Conservation (phyloP, 2,797 vertebrate genomes). For the Schizopygopsis pylzovi region DNA sequence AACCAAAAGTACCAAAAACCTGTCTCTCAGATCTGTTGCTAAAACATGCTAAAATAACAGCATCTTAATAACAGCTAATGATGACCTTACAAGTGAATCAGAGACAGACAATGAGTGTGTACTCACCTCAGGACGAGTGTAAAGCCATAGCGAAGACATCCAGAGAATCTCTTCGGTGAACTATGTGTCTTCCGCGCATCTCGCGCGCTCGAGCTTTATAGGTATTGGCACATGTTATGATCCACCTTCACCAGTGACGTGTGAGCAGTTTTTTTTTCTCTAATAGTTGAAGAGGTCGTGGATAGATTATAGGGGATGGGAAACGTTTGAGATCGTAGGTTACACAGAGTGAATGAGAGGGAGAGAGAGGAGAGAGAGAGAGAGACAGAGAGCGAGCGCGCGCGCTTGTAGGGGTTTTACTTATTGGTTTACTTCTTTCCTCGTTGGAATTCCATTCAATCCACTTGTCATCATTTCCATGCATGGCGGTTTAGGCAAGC, state of each 20-base stretch:
- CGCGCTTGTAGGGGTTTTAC: not conserved
- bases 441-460: conserved; percentile 24
- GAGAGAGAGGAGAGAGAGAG: not conserved
- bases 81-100: not conserved
- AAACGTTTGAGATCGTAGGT: conserved; percentile 55
- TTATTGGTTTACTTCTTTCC: conserved; percentile 26
- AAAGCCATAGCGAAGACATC: conserved; percentile 35
- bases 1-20: not conserved
- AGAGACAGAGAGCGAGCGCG: not conserved
- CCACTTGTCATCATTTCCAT: not conserved
- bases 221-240: conserved; percentile 69
- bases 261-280: conserved; percentile 46
- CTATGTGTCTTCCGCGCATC: conserved; percentile 59
- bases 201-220: conserved; percentile 77
- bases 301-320: conserved; percentile 64
- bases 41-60: not conserved
- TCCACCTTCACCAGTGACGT: conserved; percentile 84
- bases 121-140: conserved; percentile 60
- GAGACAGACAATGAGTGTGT: not conserved
- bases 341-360: conserved; percentile 42
- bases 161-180: conserved; percentile 38
- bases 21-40: not conserved
- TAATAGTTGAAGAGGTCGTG: conserved; percentile 74
- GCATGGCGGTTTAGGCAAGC: not conserved
- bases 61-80: not conserved